Percentiles rank a stretch among this genome's conserved stretches.
These are phyloP conservation scores for Metridium senile DNA, from an alignment of 92 coral and sea anemone genomes.

Conservation along the genomic window DNA sequence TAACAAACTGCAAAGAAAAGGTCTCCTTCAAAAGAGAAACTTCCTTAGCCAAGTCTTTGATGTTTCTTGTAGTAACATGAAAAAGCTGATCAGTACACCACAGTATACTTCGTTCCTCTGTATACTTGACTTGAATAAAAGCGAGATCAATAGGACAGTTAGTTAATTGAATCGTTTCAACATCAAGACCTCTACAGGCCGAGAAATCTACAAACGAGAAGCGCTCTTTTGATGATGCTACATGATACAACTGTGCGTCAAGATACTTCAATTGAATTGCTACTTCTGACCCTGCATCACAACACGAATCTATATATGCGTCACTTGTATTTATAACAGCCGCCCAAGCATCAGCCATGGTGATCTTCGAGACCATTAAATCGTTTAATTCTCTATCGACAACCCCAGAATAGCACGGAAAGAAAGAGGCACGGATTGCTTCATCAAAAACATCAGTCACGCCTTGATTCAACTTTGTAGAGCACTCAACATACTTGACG, in stretches of 20 bases:
- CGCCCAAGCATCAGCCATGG: too few species aligned
- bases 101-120: background rate
- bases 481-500: conserved; percentile 29
- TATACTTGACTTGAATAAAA: background rate
- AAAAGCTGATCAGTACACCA: background rate
- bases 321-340: too few species aligned
- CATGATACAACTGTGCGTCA: background rate
- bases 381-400: background rate
- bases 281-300: too few species aligned
- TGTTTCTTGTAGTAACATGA: background rate
- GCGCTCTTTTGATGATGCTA: background rate
- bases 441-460: conserved; percentile 29
- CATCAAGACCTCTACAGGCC: background rate
- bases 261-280: background rate
- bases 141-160: background rate
- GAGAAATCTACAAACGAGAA: background rate
- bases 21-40: background rate
- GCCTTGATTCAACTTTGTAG: background rate
- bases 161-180: background rate
- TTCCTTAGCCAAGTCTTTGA: background rate
- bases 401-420: background rate
- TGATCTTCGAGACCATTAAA: background rate
- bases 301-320: too few species aligned
- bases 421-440: conserved; percentile 21
- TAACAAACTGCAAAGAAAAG: background rate